These are phyloP conservation scores for Hippoglossus stenolepis DNA, from an alignment of 2,113 vertebrate genomes.

Conservation along the genomic window DNA sequence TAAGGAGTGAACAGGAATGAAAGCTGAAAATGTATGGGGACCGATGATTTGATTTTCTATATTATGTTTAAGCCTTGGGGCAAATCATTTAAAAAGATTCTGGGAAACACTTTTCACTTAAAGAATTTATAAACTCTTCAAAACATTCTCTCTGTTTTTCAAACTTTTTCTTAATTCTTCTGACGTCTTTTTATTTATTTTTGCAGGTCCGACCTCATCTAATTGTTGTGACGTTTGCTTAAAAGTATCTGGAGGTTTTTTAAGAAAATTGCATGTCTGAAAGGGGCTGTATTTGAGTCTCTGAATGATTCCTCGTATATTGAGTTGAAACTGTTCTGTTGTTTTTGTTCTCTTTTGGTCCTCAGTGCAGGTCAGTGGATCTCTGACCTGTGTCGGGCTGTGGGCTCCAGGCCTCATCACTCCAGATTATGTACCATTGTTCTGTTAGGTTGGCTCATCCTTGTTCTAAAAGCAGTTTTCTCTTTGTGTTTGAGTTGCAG, in stretches of 20 bases:
- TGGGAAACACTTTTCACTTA: too few relatives aligned
- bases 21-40: too few relatives aligned
- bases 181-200: not conserved
- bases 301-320: not conserved
- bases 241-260: not conserved
- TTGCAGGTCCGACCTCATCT: not conserved
- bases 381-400: not conserved
- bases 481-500: not conserved
- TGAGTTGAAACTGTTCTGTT: not conserved
- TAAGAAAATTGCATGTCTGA: not conserved
- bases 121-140: too few relatives aligned
- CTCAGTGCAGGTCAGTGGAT: not conserved
- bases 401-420: not conserved
- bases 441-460: conserved; percentile 9
- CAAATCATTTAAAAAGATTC: too few relatives aligned
- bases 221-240: not conserved
- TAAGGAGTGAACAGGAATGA: too few relatives aligned
- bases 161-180: not conserved
- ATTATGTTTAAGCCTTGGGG: too few relatives aligned
- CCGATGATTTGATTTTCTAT: not conserved
- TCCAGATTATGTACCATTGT: not conserved
- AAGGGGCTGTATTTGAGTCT: not conserved
- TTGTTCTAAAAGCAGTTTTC: not conserved
- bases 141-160: too few relatives aligned
- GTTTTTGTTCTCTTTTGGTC: not conserved